These are phyloP conservation scores for Prunella strophiata DNA, from an alignment of 2,797 vertebrate genomes.

Conservation along the genomic window DNA sequence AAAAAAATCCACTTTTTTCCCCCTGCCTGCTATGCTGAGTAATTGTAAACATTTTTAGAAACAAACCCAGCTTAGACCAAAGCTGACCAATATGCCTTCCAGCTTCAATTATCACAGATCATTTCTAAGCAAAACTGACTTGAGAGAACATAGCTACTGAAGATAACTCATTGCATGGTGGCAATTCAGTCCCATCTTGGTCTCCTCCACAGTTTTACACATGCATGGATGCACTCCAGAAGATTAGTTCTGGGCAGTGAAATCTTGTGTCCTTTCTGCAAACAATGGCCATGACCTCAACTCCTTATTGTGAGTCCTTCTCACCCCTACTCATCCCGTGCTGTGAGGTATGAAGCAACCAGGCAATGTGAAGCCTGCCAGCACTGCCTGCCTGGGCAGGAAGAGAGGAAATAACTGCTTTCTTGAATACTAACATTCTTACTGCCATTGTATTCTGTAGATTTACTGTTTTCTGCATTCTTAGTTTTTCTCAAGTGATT, in stretches of 20 bases:
- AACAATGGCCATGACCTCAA: background rate
- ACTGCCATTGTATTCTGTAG: conserved; percentile 2
- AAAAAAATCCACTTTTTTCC: rapidly evolving
- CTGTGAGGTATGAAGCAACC: conserved; percentile 28
- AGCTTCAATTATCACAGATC: background rate
- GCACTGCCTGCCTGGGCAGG: background rate
- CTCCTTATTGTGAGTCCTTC: conserved; percentile 27
- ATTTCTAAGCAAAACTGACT: background rate
- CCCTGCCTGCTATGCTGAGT: background rate
- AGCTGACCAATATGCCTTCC: background rate
- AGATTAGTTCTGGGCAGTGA: conserved; percentile 52
- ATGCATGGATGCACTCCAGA: conserved; percentile 38
- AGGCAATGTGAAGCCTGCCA: background rate
- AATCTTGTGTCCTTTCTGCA: conserved; percentile 22
- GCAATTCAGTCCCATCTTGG: conserved; percentile 32
- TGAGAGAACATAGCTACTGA: background rate
- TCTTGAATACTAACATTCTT: conserved; percentile 22
- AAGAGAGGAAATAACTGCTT: conserved; percentile 35
- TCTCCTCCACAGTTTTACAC: conserved; percentile 43
- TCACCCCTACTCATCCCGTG: background rate
- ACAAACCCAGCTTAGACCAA: background rate
- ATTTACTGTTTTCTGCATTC: conserved; percentile 6
- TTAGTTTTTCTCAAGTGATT: background rate
- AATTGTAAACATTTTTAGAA: background rate
- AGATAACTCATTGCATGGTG: background rate